phyloP scores from a whole-genome alignment of 2,113 vertebrate genomes.

The Phalacrocorax carbo region DNA sequence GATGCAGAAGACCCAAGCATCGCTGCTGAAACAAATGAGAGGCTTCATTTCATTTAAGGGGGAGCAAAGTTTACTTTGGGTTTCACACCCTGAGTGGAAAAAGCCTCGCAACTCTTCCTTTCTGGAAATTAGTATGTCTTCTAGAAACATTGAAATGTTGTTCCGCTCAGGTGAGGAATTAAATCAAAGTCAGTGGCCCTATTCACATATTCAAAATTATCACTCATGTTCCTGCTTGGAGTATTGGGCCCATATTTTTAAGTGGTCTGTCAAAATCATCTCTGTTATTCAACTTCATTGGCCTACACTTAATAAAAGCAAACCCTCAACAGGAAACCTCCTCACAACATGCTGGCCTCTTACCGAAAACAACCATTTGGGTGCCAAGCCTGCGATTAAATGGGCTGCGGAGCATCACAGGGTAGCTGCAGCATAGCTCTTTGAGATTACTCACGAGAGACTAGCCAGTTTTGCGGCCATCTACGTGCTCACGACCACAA shows the following conservation, averaged over 20 bases:
- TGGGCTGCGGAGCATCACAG: accelerated
- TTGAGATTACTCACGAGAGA: not conserved
- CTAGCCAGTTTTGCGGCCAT: not conserved
- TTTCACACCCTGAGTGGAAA: not conserved
- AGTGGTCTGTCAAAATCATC: not conserved
- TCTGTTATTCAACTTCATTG: not conserved
- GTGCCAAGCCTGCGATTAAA: not conserved
- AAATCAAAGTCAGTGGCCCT: not conserved
- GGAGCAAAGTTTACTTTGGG: not conserved
- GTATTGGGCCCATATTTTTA: not conserved
- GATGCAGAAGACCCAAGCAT: not conserved
- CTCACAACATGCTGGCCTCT: not conserved
- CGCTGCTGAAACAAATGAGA: not conserved
- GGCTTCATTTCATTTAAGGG: not conserved
- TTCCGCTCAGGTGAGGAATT: not conserved
- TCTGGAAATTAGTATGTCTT: not conserved
- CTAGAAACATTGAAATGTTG: not conserved
- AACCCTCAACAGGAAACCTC: not conserved
- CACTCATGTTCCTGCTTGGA: not conserved
- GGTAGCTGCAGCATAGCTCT: accelerated
- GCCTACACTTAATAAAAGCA: not conserved
- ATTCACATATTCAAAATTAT: not conserved
- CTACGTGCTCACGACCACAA: accelerated
- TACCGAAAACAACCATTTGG: not conserved
- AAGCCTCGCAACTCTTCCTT: not conserved